phyloP scores from a whole-genome alignment of 2,888 invertebrate species.

The Diaprepes abbreviatus region DNA sequence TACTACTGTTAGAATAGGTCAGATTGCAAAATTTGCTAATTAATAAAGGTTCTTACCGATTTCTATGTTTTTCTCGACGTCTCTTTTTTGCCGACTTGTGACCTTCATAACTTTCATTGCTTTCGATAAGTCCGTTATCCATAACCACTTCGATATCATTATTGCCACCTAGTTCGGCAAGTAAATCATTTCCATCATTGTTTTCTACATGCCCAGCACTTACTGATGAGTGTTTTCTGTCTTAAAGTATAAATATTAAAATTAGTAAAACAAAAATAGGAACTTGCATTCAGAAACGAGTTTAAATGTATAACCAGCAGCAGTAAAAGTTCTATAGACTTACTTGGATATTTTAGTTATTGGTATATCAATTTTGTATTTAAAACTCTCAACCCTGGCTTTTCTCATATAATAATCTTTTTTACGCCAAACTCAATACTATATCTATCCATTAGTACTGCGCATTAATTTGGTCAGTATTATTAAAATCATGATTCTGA shows the following conservation, averaged over 20 bases:
- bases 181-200: slow-evolving; percentile 10
- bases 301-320: too few relatives aligned
- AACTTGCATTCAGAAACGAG: too few relatives aligned
- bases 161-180: slow-evolving; percentile 23
- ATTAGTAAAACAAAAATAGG: not conserved
- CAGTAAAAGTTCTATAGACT: too few relatives aligned
- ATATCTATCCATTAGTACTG: too few relatives aligned
- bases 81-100: slow-evolving; percentile 77
- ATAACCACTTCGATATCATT: slow-evolving; percentile 44
- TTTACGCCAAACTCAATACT: too few relatives aligned
- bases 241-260: slow-evolving; percentile 1
- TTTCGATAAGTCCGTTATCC: slow-evolving; percentile 35
- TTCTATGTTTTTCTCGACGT: slow-evolving; percentile 83
- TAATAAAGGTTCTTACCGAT: slow-evolving; percentile 62
- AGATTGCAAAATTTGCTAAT: not conserved
- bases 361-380: too few relatives aligned
- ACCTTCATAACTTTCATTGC: slow-evolving; percentile 42
- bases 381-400: too few relatives aligned
- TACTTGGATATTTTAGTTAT: too few relatives aligned
- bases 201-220: not conserved
- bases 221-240: slow-evolving; percentile 31
- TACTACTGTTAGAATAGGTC: too few relatives aligned
- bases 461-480: too few relatives aligned
- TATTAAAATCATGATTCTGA: too few relatives aligned
- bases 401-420: too few relatives aligned